These are phyloP conservation scores for Aphidius ervi DNA, from an alignment of 1,140 invertebrate species.

Conservation along the genomic window DNA sequence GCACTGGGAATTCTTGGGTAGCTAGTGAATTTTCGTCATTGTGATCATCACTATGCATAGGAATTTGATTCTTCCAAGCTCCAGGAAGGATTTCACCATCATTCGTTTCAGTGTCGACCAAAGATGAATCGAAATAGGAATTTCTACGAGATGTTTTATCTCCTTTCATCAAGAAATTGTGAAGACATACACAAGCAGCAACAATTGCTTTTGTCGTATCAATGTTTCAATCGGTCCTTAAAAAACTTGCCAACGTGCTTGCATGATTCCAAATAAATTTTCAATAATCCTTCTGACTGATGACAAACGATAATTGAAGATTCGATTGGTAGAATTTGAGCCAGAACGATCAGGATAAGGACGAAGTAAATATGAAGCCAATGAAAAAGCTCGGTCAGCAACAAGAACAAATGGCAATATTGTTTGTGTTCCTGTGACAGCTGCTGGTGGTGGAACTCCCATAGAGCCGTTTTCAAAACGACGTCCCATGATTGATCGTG, in stretches of 20 bases:
- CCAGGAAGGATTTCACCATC: too few relatives aligned
- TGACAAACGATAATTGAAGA: slow-evolving; percentile 50
- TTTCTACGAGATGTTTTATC: too few relatives aligned
- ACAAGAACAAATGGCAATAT: slow-evolving; percentile 35
- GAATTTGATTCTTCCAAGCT: too few relatives aligned
- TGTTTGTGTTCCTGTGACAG: neutral
- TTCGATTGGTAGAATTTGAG: slow-evolving; percentile 24
- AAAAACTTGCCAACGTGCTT: slow-evolving; percentile 40
- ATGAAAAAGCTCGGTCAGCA: slow-evolving; percentile 49
- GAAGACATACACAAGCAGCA: slow-evolving; percentile 25
- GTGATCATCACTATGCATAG: too few relatives aligned
- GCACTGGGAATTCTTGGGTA: too few relatives aligned
- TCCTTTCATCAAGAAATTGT: slow-evolving; percentile 22
- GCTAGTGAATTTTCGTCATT: too few relatives aligned
- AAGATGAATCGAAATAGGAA: too few relatives aligned
- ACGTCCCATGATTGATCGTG: neutral
- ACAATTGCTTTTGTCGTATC: slow-evolving; percentile 27
- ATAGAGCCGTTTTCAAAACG: slow-evolving; percentile 3
- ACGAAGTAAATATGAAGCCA: slow-evolving; percentile 38
- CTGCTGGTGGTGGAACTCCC: slow-evolving; percentile 14
- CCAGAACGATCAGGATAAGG: slow-evolving; percentile 30
- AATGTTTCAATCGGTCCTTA: slow-evolving; percentile 28
- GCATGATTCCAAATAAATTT: slow-evolving; percentile 26
- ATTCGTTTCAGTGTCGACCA: too few relatives aligned
- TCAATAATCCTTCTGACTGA: slow-evolving; percentile 19